Conservation (phyloP, 1,140 invertebrate genomes). For the Microplitis mediator region DNA sequence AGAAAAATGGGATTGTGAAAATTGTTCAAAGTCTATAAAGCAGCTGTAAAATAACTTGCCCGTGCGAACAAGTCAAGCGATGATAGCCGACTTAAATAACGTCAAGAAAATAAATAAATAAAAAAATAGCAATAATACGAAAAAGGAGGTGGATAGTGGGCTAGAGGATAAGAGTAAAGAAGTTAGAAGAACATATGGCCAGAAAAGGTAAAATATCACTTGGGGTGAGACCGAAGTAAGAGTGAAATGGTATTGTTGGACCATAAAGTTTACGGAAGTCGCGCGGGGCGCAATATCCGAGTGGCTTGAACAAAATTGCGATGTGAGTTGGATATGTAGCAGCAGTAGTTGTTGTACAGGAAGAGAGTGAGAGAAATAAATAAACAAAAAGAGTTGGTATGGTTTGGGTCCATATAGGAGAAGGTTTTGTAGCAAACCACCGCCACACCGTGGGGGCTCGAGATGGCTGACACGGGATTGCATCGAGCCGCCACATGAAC, state of each 20-base stretch:
- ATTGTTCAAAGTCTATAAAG: neutral
- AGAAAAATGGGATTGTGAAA: neutral
- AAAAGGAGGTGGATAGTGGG: too few species aligned
- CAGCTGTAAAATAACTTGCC: neutral
- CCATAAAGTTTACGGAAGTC: conserved; percentile 23
- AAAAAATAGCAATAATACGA: neutral
- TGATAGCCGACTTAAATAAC: neutral
- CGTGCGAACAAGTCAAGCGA: neutral
- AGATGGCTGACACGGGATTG: conserved; percentile 1
- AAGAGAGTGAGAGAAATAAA: neutral
- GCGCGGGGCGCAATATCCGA: conserved; percentile 18
- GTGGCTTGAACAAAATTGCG: conserved; percentile 5
- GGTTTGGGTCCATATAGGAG: neutral
- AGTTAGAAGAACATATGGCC: conserved; percentile 4
- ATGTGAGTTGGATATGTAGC: conserved; percentile 4
- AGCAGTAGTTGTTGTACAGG: neutral
- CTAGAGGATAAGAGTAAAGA: neutral
- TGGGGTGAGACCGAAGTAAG: neutral
- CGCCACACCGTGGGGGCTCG: neutral
- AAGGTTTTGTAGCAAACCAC: neutral
- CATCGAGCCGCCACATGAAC: neutral
- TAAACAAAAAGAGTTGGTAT: neutral
- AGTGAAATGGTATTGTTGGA: conserved; percentile 15
- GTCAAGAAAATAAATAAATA: neutral
- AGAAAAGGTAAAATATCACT: conserved; percentile 6